phyloP scores from a whole-genome alignment of 2,888 invertebrate genomes.

The Nesidiocoris tenuis region DNA sequence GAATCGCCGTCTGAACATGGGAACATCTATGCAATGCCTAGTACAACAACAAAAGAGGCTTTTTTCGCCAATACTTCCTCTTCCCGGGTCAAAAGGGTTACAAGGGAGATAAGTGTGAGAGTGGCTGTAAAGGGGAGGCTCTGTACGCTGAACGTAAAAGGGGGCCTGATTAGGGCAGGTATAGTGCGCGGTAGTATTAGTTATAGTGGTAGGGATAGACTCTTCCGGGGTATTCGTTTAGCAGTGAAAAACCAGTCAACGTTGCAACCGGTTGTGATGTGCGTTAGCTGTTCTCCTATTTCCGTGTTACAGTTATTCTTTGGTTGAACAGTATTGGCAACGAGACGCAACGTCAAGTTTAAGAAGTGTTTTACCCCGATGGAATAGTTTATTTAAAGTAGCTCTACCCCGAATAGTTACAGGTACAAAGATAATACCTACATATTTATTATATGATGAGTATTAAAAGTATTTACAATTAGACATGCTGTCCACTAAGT shows the following conservation, averaged over 20 bases:
- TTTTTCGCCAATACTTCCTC: constrained; percentile 35
- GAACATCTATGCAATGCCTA: background rate
- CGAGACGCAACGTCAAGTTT: too few relatives aligned
- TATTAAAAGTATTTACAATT: too few relatives aligned
- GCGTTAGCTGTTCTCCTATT: too few relatives aligned
- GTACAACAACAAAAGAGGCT: constrained; percentile 14
- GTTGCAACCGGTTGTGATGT: background rate
- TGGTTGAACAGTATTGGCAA: too few relatives aligned
- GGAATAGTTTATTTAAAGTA: too few relatives aligned
- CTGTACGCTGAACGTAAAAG: background rate
- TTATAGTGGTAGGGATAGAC: constrained; percentile 14
- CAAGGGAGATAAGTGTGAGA: constrained; percentile 7
- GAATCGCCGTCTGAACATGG: too few relatives aligned
- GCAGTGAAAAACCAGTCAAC: constrained; percentile 19
- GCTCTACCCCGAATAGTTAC: too few relatives aligned
- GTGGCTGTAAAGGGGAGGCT: constrained; percentile 22
- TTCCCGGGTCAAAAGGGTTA: constrained; percentile 44
- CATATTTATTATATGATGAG: too few relatives aligned
- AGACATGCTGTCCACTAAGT: too few relatives aligned
- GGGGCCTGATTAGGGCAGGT: constrained; percentile 8
- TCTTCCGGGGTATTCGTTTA: constrained; percentile 15
- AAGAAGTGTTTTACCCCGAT: too few relatives aligned
- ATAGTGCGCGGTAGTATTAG: background rate
- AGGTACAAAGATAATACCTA: too few relatives aligned
- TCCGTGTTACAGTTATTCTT: too few relatives aligned